Conservation (phyloP, 2,113 vertebrate species). For the Myiozetetes cayanensis region DNA sequence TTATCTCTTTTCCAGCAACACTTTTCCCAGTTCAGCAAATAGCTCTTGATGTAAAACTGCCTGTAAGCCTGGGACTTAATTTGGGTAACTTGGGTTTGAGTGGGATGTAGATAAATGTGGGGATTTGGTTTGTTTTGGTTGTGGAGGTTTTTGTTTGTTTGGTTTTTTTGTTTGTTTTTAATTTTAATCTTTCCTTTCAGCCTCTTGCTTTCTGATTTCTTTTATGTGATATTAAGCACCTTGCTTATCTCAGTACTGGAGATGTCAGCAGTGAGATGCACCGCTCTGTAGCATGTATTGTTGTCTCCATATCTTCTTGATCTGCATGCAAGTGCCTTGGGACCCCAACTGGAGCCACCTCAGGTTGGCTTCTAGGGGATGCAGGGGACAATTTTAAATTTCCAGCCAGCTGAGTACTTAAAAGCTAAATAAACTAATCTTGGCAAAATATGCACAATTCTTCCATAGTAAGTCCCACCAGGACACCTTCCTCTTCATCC, state of each 20-base stretch:
- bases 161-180: neutral
- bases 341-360: neutral
- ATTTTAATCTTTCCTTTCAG: neutral
- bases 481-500: neutral
- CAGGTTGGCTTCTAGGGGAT: neutral
- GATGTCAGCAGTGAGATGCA: neutral
- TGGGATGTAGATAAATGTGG: neutral
- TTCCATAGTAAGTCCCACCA: neutral
- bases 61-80: neutral
- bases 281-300: neutral
- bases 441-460: neutral
- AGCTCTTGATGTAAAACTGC: neutral
- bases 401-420: neutral
- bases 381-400: neutral
- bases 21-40: neutral
- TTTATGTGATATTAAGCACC: neutral
- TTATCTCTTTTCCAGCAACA: conserved; percentile 2
- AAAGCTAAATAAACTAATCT: neutral
- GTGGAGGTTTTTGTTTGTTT: neutral
- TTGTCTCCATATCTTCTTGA: neutral
- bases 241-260: neutral
- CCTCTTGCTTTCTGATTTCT: neutral
- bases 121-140: neutral
- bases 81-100: neutral
- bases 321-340: neutral